These are phyloP conservation scores for Didymodactylos carnosus DNA, from an alignment of 2,888 invertebrate species.

Conservation along the genomic window DNA sequence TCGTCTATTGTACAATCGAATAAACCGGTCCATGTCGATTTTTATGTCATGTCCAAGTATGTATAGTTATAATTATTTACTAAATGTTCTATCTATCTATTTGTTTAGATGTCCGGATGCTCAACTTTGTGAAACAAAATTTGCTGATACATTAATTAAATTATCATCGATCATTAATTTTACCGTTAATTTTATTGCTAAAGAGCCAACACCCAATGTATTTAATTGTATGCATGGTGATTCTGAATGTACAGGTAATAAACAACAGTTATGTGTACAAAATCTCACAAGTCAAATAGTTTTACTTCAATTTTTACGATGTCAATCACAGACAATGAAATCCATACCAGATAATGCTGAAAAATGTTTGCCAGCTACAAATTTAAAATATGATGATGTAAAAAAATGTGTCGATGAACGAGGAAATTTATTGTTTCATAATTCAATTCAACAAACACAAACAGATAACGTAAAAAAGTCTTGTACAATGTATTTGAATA, in stretches of 20 bases:
- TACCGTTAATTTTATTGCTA: not conserved
- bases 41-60: not conserved
- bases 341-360: not conserved
- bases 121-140: not conserved
- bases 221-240: not conserved
- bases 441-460: not conserved
- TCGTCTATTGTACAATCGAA: not conserved
- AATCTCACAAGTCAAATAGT: not conserved
- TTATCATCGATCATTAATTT: not conserved
- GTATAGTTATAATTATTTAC: no score
- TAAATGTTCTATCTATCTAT: no score
- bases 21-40: not conserved
- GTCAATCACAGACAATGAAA: not conserved
- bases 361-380: not conserved
- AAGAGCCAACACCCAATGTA: not conserved
- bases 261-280: not conserved
- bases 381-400: not conserved
- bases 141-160: not conserved
- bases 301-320: not conserved
- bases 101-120: not conserved
- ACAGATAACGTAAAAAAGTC: not conserved
- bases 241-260: not conserved
- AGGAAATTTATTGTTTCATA: not conserved
- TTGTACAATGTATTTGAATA: not conserved
- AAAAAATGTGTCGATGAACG: not conserved